Base-by-base conservation (phyloP, 1,140 invertebrate genomes). In the Hetaerina americana region DNA sequence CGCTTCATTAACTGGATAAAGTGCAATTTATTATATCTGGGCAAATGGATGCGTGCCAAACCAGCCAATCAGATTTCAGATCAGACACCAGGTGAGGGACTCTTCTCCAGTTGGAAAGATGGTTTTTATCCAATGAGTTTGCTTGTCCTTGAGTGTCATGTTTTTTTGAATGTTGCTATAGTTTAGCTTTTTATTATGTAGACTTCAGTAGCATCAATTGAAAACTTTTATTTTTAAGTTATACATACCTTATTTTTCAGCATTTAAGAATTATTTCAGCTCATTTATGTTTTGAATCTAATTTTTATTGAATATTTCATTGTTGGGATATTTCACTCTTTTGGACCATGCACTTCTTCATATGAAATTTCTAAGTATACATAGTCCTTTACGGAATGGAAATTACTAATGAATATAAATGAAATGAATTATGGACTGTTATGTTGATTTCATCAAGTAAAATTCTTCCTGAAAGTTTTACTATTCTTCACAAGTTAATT, bases 21-120 rank as follows among this genome's bases (percentile, higher is more conserved):
- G 82, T 81, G 85, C 76, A 90, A 84, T 80, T 81, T 92, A 76
- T 83, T 86, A 74, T 86, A 88, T 82, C 83, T 91, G 76, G 84
- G 89, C 77, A 93, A 92, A 81, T 83, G 89, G 80, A 83, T 95
- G 78, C 87, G 92, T 80, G 91, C 93, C 80, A 95, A 95, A 85
- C 82, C 95, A 79, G 94, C 92, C 81, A 95, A 95, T 86, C 94
- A 96, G 87, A 96, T 96, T 85, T 92, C 92, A 79, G 93, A 94
- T 87, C 91, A 93, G 86, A 90, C 91, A 82, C 90, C 91, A 91
- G 92, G 92, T 94, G 90, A 93, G 91, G 86, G 86, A 85, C 87
- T 86, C 84, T 88, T 87, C 86, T 86, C 87, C 87, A 89, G 88
- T 89, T 90, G 89, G 89, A 89, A 89, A 86, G 88, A 91, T 90